Conservation (phyloP, 2,113 vertebrate species). For the Dipodomys merriami region DNA sequence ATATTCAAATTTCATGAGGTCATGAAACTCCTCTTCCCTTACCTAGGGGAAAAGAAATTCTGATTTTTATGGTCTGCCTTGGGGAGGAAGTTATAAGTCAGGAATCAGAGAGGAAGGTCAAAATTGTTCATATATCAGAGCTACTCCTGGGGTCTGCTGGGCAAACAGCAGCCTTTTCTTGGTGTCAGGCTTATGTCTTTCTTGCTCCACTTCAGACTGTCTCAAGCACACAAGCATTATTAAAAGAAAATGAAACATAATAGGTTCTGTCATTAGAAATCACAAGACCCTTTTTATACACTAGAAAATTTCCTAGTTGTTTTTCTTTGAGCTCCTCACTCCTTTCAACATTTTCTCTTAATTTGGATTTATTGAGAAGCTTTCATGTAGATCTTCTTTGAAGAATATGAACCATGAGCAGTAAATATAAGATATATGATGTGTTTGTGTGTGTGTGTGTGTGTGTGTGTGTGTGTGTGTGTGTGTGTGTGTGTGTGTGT, state of each 20-base stretch:
- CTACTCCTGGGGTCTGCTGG: background rate
- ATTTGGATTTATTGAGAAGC: constrained; percentile 21
- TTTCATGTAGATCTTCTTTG: background rate
- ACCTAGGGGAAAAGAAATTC: background rate
- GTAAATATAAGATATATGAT: background rate
- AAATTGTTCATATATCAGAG: background rate
- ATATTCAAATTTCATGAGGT: background rate
- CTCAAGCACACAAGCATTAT: background rate
- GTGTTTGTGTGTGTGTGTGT: too few relatives aligned
- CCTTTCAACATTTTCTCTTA: background rate
- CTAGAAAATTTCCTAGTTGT: background rate
- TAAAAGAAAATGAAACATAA: constrained; percentile 3
- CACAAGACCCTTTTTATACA: background rate
- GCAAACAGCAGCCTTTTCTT: background rate
- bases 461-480: background rate
- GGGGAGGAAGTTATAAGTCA: background rate
- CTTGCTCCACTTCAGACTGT: background rate
- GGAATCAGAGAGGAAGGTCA: background rate
- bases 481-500: too few relatives aligned
- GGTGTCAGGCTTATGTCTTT: background rate
- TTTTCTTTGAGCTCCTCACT: background rate
- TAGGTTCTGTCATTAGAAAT: background rate
- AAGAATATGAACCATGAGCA: background rate
- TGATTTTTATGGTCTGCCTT: background rate
- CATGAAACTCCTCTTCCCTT: background rate